Evolutionary conservation across 2,888 invertebrate species (phyloP), one percentile per base, ranked within the genome.

Genomic region (Pyrochroa serraticornis): DNA sequence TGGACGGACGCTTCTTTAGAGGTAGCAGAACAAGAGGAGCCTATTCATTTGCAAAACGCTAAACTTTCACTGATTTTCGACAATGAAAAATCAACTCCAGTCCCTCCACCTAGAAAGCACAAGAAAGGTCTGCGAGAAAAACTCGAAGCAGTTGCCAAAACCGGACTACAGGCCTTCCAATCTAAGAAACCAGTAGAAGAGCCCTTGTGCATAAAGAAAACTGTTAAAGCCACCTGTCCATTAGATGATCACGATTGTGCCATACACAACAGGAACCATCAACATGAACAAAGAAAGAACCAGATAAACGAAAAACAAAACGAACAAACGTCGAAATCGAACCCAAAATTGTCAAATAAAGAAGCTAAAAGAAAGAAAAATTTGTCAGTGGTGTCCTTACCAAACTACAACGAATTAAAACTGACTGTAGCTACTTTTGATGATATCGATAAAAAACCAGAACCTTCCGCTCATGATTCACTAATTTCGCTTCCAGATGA

Each of bases 1-100:
- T 84, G 84, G 84, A 83, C 82, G 34, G 82, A 83, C 67, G 82
- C 80, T 49, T 78, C 81, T 62, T 75, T 84, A 51, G 82, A 82
- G 72, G 82, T 82, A 47, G 81, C 82, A 10, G 78, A 79, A 3
- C 70, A 80, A 72, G 73, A 80, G 69, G 73, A 80, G 49, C 61
- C 64, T 8, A 66, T 75, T 33, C 71, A 74, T 47, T 62, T 75
- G 12, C 71, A 73, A 39, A 77, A 78, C 58, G 74, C 78, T 0
- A 75, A 77, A 62, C 62, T 78, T 5, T 66, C 71, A 7, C 63
- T 78, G 1, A 76, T 77, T 31, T 77, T 77, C 58, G 74, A 72
- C 55, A 74, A 76, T 47, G 60, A 71, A 30, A 70, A 76, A 8
- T 77, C 78, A 12, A 75, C 77, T 2, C 79, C 80, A 0, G 79